phyloP scores from a whole-genome alignment of 35 echinoderm and acorn worm species.

The Heliocidaris erythrogramma region DNA sequence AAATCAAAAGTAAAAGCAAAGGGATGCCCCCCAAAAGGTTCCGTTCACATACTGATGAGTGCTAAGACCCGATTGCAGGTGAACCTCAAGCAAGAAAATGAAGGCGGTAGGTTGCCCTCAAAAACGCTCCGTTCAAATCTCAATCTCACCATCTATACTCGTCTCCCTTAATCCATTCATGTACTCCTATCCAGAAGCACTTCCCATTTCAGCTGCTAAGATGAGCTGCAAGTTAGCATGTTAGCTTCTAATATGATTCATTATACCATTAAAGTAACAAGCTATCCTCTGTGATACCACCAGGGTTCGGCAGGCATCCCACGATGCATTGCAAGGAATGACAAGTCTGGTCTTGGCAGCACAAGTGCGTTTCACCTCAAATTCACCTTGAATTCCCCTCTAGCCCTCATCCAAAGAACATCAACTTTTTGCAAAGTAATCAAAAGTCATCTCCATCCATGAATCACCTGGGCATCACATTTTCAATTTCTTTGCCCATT shows the following conservation, averaged over 20 bases:
- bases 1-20: neutral
- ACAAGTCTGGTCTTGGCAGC: neutral
- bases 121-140: neutral
- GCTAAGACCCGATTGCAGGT: neutral
- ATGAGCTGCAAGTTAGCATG: neutral
- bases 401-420: neutral
- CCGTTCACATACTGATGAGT: neutral
- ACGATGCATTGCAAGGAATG: neutral
- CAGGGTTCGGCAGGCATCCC: neutral
- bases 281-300: neutral
- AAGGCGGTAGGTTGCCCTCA: neutral
- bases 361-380: neutral
- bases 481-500: neutral
- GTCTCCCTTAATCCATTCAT: neutral
- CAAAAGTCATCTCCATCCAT: neutral
- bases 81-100: neutral
- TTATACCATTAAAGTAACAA: conserved; percentile 34
- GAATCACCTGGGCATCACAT: neutral
- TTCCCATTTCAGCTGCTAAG: neutral
- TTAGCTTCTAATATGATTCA: neutral
- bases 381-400: neutral
- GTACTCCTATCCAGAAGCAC: neutral
- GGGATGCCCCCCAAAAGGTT: neutral
- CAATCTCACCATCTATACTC: neutral
- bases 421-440: neutral